Base-by-base conservation (phyloP, 2,888 invertebrate species). In the Tuberolachnus salignus region DNA sequence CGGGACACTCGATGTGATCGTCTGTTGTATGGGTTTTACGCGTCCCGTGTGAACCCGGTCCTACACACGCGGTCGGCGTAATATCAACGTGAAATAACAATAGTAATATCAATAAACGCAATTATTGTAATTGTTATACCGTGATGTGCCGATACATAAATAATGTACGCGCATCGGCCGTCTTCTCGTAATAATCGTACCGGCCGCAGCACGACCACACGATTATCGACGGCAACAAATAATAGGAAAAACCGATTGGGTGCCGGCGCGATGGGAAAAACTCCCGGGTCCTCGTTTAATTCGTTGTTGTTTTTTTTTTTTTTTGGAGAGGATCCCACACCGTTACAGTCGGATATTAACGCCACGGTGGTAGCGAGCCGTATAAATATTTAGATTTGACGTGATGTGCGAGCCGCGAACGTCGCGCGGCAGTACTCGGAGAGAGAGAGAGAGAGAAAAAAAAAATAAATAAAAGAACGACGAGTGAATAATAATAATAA, bases 311-410 rank as follows among this genome's bases (percentile, higher is more conserved):
- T 51, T 63, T 34, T 21, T 73, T 53, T 51, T 73, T 63, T 16
- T 63, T 73, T 63, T 21, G 63, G 63, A 73, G 73, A 51, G 73
- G 53, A 63, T 63, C 63, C 14, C 63, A n/a, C n/a, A n/a, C n/a
- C n/a, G n/a, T n/a, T n/a, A n/a, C 73, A 9, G 16, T 34, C 44
- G 13, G 14, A 34, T 34, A 34, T 4, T 34, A 34, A 34, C 19
- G 11, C 42, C 21, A 46, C 34, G 34, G 61, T 63, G 72, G 51
- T n/a, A 63, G 72, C 61, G 34, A 49, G 49, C 49, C 72, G 34
- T 63, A n/a, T n/a, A 74, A 74, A 74, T 74, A 74, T 74, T 74
- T 74, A 64, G 73, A 74, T 74, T 64, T n/a, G 72, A 44, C 63
- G 63, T 73, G 73, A 61, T 61, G 73, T 53, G 51, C 21, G 42